phyloP scores from a whole-genome alignment of 1,140 invertebrate species.

The Asobara japonica region DNA sequence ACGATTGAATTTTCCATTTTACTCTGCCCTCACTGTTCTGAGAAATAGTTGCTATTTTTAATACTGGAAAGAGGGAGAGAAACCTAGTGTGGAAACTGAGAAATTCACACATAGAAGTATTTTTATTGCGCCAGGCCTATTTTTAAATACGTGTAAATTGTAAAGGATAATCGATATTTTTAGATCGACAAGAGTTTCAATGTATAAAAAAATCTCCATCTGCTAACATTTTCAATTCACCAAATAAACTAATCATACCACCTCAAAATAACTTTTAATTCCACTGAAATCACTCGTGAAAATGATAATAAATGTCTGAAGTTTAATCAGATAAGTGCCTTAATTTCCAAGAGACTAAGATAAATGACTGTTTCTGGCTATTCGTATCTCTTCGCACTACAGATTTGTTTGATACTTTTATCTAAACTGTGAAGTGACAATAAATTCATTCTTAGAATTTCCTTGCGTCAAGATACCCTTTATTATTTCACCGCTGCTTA shows the following conservation, averaged over 20 bases:
- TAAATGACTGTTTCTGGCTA: background rate
- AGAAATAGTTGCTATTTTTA: background rate
- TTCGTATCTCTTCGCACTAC: background rate
- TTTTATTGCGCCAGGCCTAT: background rate
- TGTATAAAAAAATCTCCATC: background rate
- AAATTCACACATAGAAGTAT: background rate
- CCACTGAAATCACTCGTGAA: background rate
- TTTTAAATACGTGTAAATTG: background rate
- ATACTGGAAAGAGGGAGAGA: background rate
- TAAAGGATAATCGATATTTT: background rate
- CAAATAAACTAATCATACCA: no score
- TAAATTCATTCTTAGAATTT: background rate
- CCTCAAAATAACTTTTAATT: background rate
- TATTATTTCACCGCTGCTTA: background rate
- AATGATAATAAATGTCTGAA: background rate
- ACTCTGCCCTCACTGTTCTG: background rate
- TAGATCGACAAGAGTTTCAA: background rate
- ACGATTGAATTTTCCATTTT: conserved; percentile 7
- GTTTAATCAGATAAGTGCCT: background rate
- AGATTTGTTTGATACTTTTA: background rate
- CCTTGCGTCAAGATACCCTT: background rate
- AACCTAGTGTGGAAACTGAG: background rate
- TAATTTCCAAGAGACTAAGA: background rate
- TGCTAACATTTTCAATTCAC: background rate
- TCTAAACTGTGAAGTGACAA: background rate